These are phyloP conservation scores for Drosophila persimilis DNA, from an alignment of 1,140 invertebrate species.

Conservation along the genomic window DNA sequence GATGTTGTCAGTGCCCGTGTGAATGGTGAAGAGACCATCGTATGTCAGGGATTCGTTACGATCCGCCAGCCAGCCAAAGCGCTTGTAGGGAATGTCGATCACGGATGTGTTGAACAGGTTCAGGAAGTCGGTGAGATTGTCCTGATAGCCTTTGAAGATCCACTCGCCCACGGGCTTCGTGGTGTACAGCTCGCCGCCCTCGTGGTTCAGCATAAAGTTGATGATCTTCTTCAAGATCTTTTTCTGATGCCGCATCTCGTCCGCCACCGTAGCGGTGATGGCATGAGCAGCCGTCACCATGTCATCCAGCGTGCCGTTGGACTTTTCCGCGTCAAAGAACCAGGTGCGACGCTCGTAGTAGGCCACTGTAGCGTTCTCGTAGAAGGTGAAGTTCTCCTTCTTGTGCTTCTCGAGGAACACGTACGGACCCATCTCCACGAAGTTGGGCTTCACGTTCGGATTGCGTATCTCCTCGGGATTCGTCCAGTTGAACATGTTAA, in stretches of 20 bases:
- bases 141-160: conserved; percentile 90
- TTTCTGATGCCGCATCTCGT: conserved; percentile 84
- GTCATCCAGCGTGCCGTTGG: conserved; percentile 89
- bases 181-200: conserved; percentile 85
- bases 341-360: conserved; percentile 91
- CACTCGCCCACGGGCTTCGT: conserved; percentile 87
- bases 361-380: conserved; percentile 91
- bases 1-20: conserved; percentile 87
- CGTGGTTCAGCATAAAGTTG: conserved; percentile 84
- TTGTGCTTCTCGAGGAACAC: conserved; percentile 85
- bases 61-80: conserved; percentile 92
- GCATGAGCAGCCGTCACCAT: conserved; percentile 91
- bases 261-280: conserved; percentile 87
- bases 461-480: conserved; percentile 87
- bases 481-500: conserved; percentile 93
- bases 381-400: conserved; percentile 87
- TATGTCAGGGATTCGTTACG: conserved; percentile 88
- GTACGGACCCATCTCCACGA: conserved; percentile 87
- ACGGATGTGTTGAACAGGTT: conserved; percentile 84
- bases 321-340: conserved; percentile 88
- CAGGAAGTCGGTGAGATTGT: conserved; percentile 86
- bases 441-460: conserved; percentile 85
- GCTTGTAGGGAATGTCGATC: conserved; percentile 86
- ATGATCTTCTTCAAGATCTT: conserved; percentile 83
- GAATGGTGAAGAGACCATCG: conserved; percentile 90